Evolutionary conservation across 1,140 invertebrate species (phyloP).

Genomic region (Camponotus vicinus): DNA sequence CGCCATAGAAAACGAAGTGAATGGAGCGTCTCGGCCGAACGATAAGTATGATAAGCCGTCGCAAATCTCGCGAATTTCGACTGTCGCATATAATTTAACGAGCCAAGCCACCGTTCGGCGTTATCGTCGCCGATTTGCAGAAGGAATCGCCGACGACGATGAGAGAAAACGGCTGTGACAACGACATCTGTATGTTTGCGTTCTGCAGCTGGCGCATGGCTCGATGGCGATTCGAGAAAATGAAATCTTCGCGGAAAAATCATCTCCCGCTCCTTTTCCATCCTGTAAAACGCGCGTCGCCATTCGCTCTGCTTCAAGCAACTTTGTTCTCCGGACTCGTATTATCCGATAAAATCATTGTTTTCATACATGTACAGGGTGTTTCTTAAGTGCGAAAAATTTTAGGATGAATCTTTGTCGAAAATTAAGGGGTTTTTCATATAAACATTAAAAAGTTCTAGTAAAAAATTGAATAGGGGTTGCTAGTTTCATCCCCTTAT

Average conservation of each 20-base stretch:
- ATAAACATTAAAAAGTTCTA: no score
- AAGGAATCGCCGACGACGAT: constrained; percentile 17
- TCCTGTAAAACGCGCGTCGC: neutral
- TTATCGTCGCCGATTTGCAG: constrained; percentile 61
- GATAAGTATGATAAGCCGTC: constrained; percentile 62
- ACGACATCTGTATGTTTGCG: constrained; percentile 38
- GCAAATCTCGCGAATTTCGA: constrained; percentile 58
- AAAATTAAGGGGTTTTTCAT: no score
- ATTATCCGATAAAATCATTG: constrained; percentile 17
- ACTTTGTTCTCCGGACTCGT: constrained; percentile 53
- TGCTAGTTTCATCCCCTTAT: no score
- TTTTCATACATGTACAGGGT: neutral
- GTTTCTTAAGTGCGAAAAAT: no score
- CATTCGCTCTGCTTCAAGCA: neutral
- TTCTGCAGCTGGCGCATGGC: neutral
- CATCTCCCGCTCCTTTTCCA: neutral
- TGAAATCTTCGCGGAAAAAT: constrained; percentile 60
- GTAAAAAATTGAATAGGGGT: no score
- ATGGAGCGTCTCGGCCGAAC: neutral
- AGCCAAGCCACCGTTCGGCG: constrained; percentile 29
- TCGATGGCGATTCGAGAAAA: constrained; percentile 64
- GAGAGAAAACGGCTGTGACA: neutral
- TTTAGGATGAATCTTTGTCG: no score
- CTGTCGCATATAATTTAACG: constrained; percentile 62
- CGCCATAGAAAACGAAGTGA: constrained; percentile 28